Evolutionary conservation across 2,113 vertebrate genomes (phyloP).

Genomic region (zebrafish (Danio rerio)): DNA sequence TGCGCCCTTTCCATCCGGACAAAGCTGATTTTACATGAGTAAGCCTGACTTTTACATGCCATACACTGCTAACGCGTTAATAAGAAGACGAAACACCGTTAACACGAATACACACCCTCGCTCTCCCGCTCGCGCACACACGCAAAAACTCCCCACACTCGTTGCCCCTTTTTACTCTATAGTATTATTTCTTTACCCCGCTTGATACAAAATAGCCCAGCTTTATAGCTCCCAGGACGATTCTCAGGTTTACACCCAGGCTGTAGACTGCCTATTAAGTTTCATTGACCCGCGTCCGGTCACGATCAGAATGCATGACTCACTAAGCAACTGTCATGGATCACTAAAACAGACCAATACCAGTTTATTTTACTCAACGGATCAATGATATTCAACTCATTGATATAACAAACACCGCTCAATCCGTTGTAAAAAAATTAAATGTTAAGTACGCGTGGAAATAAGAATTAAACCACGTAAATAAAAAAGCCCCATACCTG

Average conservation of each 20-base stretch:
- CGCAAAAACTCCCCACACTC: neutral
- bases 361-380: neutral
- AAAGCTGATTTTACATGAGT: neutral
- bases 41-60: conserved; percentile 10
- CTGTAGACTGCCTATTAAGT: conserved; percentile 15
- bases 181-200: neutral
- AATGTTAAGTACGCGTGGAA: neutral
- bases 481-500: conserved; percentile 67
- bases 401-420: neutral
- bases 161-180: neutral
- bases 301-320: conserved; percentile 24
- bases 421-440: neutral
- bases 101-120: neutral
- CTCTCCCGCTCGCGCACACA: neutral
- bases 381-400: neutral
- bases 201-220: neutral
- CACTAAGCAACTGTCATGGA: conserved; percentile 1
- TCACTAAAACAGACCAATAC: conserved; percentile 2
- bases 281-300: conserved; percentile 24
- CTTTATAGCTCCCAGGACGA: neutral
- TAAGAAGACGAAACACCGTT: neutral
- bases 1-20: neutral
- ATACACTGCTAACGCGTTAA: conserved; percentile 4
- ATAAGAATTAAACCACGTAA: neutral
- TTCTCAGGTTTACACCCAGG: neutral